phyloP scores from a whole-genome alignment of 1,140 invertebrate genomes.

The Brachionus manjavacas region DNA sequence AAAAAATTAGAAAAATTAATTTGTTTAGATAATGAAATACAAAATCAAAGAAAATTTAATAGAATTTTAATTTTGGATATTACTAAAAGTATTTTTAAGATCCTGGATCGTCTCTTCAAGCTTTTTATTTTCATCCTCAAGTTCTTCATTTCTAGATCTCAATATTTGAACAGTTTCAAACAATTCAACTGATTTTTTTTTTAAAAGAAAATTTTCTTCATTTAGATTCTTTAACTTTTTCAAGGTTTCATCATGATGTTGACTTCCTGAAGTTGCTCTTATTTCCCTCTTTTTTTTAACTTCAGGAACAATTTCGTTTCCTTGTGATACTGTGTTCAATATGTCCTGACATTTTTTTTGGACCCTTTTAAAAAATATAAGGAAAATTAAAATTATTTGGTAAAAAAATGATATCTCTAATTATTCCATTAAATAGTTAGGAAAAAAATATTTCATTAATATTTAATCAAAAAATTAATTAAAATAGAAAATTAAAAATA shows the following conservation, averaged over 20 bases:
- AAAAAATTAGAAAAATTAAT: no score
- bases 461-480: no score
- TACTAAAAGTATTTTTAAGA: background rate
- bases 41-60: no score
- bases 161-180: background rate
- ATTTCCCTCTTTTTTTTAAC: background rate
- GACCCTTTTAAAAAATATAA: background rate
- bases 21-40: no score
- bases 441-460: no score
- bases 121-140: background rate
- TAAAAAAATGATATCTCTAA: background rate
- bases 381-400: background rate
- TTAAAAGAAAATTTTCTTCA: no score
- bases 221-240: no score
- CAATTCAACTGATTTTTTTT: background rate
- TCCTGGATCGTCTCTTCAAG: background rate
- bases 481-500: background rate
- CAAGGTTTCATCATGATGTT: background rate
- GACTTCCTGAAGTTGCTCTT: background rate
- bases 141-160: background rate
- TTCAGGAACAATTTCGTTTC: background rate
- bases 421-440: no score
- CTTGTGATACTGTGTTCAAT: background rate
- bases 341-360: background rate
- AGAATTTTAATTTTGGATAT: no score